Base-by-base conservation (phyloP, 2,797 vertebrate genomes). In the Epinephelus malabaricus region DNA sequence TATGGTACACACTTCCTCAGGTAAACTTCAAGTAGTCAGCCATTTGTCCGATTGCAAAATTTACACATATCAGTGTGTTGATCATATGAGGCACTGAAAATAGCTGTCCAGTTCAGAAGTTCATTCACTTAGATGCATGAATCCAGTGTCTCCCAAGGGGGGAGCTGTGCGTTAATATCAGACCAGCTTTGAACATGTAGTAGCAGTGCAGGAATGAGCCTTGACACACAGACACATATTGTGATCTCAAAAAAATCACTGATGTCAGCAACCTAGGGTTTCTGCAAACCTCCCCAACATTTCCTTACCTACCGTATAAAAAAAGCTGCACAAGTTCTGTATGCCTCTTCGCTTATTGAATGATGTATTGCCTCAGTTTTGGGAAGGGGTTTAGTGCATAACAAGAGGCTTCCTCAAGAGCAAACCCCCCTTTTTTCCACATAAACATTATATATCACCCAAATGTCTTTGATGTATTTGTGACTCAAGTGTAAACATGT, bases 1-100 rank as follows among this genome's bases (percentile, higher is more conserved):
- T 0, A 47, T 69, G 8, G 69, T 89, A 1, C 1, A 56, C 14
- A 84, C 79, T 1, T 80, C 64, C 46, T 90, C 95, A 93, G 95
- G 95, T 96, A 94, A 83, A 45, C n/a, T 11, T n/a, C 34, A 40
- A 58, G 5, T 19, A 46, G 11, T 69, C 2, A 12, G 15, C 45
- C 7, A 14, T 21, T 60, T 40, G 11, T 53, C 23, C 3, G 40
- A n/a, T 50, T 47, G 4, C 49, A 34, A 34, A 6, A 34, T 34
- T 34, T 34, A 7, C 34, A 58, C 5, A 7, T 1, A 17, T 6
- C 21, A n/a, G 34, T 19, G 3, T 56, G 5, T 69, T 45, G 21
- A 9, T 49, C 30, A 5, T 11, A 34, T 13, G 46, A 38, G 9
- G 19, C 17, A 25, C 3, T 64, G 46, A 27, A 63, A 21, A 8